These are phyloP conservation scores for Clarias pachynema DNA, from an alignment of 2,797 vertebrate genomes.

Conservation along the genomic window DNA sequence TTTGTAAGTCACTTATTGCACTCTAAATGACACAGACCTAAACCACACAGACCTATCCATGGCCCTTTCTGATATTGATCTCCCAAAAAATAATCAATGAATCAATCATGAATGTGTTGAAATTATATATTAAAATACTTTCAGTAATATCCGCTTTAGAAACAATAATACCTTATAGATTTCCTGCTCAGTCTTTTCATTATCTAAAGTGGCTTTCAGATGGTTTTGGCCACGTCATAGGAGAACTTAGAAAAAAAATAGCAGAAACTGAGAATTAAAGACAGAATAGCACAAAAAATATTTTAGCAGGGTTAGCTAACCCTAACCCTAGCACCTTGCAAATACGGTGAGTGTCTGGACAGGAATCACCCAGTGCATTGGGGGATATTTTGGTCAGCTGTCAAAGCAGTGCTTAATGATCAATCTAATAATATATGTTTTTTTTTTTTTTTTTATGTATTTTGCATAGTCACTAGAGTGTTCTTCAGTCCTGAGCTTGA, in stretches of 20 bases:
- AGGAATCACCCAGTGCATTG: slow-evolving; percentile 62
- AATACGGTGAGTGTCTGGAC: slow-evolving; percentile 66
- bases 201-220: background rate
- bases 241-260: background rate
- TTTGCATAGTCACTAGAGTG: background rate
- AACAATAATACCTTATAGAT: background rate
- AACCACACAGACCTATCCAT: background rate
- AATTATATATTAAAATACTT: background rate
- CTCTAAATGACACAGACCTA: background rate
- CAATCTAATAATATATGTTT: slow-evolving; percentile 68
- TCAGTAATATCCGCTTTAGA: background rate
- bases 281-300: slow-evolving; percentile 57
- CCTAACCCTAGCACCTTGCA: slow-evolving; percentile 66
- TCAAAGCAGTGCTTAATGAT: slow-evolving; percentile 61
- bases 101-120: background rate
- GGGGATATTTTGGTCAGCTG: slow-evolving; percentile 75
- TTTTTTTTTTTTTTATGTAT: background rate
- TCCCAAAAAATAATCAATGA: background rate
- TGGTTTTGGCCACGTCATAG: slow-evolving; percentile 2
- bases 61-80: background rate
- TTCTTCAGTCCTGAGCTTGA: background rate
- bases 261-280: background rate
- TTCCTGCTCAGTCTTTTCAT: background rate
- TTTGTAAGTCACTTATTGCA: slow-evolving; percentile 43
- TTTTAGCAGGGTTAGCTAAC: slow-evolving; percentile 59